Conservation (phyloP, 2,888 invertebrate species). For the Lasioglossum calceatum region DNA sequence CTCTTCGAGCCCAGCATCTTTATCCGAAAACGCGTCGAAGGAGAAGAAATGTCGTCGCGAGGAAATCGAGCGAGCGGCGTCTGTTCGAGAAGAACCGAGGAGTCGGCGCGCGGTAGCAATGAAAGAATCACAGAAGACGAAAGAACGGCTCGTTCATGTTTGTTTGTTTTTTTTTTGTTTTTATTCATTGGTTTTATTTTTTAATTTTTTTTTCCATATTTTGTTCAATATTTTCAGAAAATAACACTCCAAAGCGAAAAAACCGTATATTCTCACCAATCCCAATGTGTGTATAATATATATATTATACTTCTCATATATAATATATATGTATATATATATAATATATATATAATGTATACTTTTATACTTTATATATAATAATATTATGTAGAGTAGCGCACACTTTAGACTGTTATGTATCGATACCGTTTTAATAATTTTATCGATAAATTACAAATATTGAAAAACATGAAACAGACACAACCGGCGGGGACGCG, state of each 20-base stretch:
- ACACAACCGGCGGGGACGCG: constrained; percentile 79
- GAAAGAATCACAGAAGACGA: constrained; percentile 51
- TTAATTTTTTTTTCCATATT: constrained; percentile 83
- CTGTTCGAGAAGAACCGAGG: not conserved
- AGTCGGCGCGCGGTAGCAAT: constrained; percentile 9
- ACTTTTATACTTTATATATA: constrained; percentile 83
- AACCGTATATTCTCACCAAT: constrained; percentile 84
- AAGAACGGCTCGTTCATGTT: constrained; percentile 63
- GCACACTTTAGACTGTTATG: constrained; percentile 84
- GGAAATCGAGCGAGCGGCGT: not conserved
- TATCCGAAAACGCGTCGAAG: not conserved
- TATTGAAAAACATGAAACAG: constrained; percentile 85
- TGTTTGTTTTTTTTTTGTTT: constrained; percentile 60
- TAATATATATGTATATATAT: constrained; percentile 81
- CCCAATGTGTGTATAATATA: constrained; percentile 84
- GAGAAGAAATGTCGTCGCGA: not conserved
- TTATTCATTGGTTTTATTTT: constrained; percentile 82
- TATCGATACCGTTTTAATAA: constrained; percentile 83
- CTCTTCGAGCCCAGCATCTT: constrained; percentile 18
- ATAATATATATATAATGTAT: constrained; percentile 81
- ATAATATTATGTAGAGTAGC: constrained; percentile 84
- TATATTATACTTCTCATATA: constrained; percentile 80
- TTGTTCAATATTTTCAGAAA: constrained; percentile 85
- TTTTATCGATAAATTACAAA: constrained; percentile 84
- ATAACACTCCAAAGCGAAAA: constrained; percentile 85